Evolutionary conservation across 1,140 invertebrate genomes (phyloP), one percentile per base, ranked within the genome.

Genomic region (Macrocentrus cingulum): DNA sequence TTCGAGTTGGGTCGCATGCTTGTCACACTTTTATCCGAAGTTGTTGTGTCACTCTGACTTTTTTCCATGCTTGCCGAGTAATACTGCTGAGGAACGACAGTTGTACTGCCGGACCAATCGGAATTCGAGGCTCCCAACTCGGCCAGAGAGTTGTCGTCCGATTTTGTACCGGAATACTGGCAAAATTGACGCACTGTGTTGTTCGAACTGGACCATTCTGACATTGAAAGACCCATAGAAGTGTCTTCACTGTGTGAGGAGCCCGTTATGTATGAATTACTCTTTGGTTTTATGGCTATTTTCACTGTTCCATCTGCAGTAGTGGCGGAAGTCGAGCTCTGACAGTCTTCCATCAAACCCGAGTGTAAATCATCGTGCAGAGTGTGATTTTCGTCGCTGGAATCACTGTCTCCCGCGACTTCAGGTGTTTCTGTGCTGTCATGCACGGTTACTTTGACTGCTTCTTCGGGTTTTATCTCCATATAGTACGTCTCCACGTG

Each of bases 401-500:
- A 76, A 66, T 85, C 68, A 76, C 74, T 79, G 22, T 77, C 73
- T 0, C 66, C 65, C 9, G 71, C 72, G 5, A 66, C 60, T 23
- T 54, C 57, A 11, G 67, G 71, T 0, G 71, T 50, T 2, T 84
- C 82, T 1, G 77, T 69, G 73, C 84, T 78, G 59, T 82, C 83
- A 20, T 82, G 86, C 57, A 84, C 82, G 3, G 86, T 74, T 0
- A 91, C 88, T 70, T 88, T 88, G 36, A 85, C 84, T 1, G 84
- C 81, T 72, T 85, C 84, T 75, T 89, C 87, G 0, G 84, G 87
- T 68, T 89, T 88, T 34, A 87, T 84, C 59, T 87, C 89, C 77
- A 90, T 86, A 62, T 90, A 92, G 71, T 89, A 91, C 20, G 90
- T 91, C 76, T 92, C 88, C n/a, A 93, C 87, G 69, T 89, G 88